Evolutionary conservation across 2,888 invertebrate genomes (phyloP), one percentile per base, ranked within the genome.

Genomic region (Phyllotreta striolata): DNA sequence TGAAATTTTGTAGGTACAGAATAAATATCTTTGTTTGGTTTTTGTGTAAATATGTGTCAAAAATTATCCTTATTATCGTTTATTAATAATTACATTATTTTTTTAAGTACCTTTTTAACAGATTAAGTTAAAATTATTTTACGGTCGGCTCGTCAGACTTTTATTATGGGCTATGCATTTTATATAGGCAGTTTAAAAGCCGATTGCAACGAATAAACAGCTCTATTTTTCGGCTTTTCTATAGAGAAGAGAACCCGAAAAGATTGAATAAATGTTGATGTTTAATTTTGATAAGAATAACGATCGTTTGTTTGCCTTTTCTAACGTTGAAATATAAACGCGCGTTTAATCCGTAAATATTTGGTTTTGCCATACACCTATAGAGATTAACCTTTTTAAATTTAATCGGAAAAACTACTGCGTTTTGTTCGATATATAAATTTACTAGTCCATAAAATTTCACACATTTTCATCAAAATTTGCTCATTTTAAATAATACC

Each of bases 271-370:
- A 47, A 24, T 24, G 14, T 47, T 24, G 47, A 47, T 47, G 47
- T 47, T 47, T 47, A 47, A 47, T 47, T 47, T 13, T 47, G 47
- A 47, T 47, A 47, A 47, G 47, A 47, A 12, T 47, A 47, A 47
- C 47, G 47, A 47, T 47, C 44, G 14, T 44, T 44, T 47, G 47
- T 47, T 47, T 47, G 47, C 24, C 9, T 24, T 47, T 14, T 47
- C 9, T 34, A 14, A 47, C 6, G 24, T 24, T 24, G 47, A n/a
- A 47, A 47, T 47, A 47, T 47, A 47, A 47, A 47, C 47, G 12
- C 24, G n/a, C 47, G 14, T 47, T 47, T 47, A 13, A 47, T 47
- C 3, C 34, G 47, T 47, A 47, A 47, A 47, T 47, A 47, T 47
- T 47, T 47, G 47, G 24, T 47, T 47, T 47, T 12, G 14, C 24